Evolutionary conservation across 2,797 vertebrate genomes (phyloP).

Genomic region (Chlorospingus semifuscus): DNA sequence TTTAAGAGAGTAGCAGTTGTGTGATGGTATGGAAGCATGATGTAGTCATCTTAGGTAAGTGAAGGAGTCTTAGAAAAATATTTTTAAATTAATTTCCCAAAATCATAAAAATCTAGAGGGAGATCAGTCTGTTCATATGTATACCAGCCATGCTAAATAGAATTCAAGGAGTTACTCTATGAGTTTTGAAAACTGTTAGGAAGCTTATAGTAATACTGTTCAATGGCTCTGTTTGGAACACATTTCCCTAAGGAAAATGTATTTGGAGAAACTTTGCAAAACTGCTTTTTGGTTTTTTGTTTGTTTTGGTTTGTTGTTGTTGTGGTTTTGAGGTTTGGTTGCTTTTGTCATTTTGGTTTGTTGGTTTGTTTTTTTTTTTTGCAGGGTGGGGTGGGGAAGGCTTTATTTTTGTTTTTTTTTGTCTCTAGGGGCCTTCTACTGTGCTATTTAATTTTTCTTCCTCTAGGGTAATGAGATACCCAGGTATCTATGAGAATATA

Average conservation of each 20-base stretch:
- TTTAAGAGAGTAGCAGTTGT: neutral
- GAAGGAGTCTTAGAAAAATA: neutral
- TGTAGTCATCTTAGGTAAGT: neutral
- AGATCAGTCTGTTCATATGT: neutral
- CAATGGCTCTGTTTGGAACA: neutral
- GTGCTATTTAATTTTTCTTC: neutral
- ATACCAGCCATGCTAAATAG: neutral
- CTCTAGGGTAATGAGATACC: neutral
- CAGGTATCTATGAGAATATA: neutral
- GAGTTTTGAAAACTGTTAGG: neutral
- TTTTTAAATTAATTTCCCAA: neutral
- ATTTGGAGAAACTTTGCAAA: neutral
- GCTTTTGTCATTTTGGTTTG: neutral
- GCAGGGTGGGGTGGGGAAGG: neutral
- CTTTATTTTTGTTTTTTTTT: neutral
- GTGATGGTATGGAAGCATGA: neutral
- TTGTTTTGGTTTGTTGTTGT: neutral
- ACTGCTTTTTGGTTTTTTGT: neutral
- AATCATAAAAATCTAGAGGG: neutral
- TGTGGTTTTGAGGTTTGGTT: neutral
- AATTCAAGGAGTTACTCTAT: neutral
- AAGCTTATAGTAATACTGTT: neutral
- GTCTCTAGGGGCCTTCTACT: neutral
- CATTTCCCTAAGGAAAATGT: neutral
- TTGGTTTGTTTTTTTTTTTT: neutral